phyloP scores from a whole-genome alignment of 1,140 invertebrate genomes.

The Aleiodes sp. region DNA sequence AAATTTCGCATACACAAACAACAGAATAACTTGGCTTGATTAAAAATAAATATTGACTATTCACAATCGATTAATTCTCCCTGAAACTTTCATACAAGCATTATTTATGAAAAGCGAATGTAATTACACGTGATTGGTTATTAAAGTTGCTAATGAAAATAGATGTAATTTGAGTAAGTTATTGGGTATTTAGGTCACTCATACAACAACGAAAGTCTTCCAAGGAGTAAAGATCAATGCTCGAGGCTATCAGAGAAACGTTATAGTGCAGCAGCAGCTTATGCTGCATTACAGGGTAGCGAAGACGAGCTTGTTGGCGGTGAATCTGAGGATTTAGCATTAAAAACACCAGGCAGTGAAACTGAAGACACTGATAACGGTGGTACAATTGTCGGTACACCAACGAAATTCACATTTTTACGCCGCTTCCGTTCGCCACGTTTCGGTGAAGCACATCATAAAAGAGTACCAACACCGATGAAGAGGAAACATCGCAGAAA shows the following conservation, averaged over 20 bases:
- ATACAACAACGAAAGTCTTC: conserved; percentile 54
- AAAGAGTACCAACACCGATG: conserved; percentile 70
- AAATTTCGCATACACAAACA: too few species aligned
- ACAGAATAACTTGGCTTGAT: too few species aligned
- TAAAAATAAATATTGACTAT: too few species aligned
- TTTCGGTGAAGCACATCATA: conserved; percentile 70
- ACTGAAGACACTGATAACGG: conserved; percentile 60
- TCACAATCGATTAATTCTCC: too few species aligned
- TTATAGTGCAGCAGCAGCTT: conserved; percentile 47
- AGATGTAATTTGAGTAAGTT: neutral
- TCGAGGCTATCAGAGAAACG: conserved; percentile 49
- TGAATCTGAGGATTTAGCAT: conserved; percentile 57
- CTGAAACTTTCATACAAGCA: neutral
- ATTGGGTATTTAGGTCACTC: conserved; percentile 45
- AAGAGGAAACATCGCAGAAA: conserved; percentile 65
- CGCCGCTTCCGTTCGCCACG: conserved; percentile 65
- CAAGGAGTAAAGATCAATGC: conserved; percentile 50
- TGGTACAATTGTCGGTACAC: conserved; percentile 26
- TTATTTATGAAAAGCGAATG: conserved; percentile 6
- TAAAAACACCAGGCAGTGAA: conserved; percentile 56
- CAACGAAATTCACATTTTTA: conserved; percentile 63
- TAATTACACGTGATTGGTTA: conserved; percentile 1
- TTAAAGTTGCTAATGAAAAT: neutral
- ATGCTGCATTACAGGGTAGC: conserved; percentile 57
- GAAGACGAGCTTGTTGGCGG: conserved; percentile 61